Evolutionary conservation across 2,888 invertebrate genomes (phyloP), one percentile per base, ranked within the genome.

Genomic region (Heteromurus nitidus): DNA sequence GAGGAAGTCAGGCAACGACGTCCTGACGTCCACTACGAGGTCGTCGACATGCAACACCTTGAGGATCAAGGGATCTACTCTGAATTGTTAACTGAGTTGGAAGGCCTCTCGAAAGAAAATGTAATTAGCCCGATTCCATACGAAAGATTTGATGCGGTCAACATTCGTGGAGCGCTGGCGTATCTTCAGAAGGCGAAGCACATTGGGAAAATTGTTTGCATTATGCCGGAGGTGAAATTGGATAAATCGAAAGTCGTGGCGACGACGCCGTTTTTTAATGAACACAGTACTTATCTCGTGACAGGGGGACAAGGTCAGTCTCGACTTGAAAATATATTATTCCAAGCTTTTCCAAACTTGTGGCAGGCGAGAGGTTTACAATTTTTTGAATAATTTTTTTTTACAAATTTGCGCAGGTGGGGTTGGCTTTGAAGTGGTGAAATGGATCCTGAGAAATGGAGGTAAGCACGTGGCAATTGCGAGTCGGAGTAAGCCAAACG

Each of bases 381-480:
- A n/a, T n/a, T n/a, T n/a, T n/a, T n/a, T n/a, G n/a, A n/a, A n/a
- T n/a, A n/a, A n/a, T n/a, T n/a, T n/a, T n/a, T n/a, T n/a, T n/a
- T n/a, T n/a, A n/a, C n/a, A n/a, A n/a, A n/a, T n/a, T n/a, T n/a
- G n/a, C n/a, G n/a, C n/a, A n/a, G 77, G 84, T 18, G 84, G 84
- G 18, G 79, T 84, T 64, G 84, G 84, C 2, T 18, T 82, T 36
- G 84, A 84, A 44, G n/a, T n/a, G n/a, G n/a, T n/a, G n/a, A n/a
- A n/a, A n/a, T n/a, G n/a, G n/a, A 67, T 79, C n/a, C 20, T 64
- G 1, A 26, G 22, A 1, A 24, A 60, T 11, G 84, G 84, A 5
- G 84, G 82, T 0, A 60, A 69, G 20, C 42, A 84, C 30, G 18
- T 84, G 2, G 55, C 79, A 3, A 30, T 84, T 9, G 65, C 65